A percentile compares a stretch with the other conserved stretches of the same genome.
Conservation (phyloP, 2,888 invertebrate species). For the Acronicta psi region DNA sequence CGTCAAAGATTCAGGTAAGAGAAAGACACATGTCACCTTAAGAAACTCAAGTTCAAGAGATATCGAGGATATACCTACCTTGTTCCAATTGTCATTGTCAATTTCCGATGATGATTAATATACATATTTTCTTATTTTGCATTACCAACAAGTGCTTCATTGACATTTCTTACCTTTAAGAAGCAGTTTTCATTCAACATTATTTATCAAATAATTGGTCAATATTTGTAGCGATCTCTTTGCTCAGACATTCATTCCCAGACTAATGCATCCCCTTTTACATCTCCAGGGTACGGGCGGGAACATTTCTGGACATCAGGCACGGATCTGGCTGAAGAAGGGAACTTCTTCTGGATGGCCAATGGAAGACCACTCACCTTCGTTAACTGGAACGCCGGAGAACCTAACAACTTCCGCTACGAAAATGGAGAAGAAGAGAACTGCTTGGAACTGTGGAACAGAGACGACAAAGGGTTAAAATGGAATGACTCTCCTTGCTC, state of each 20-base stretch:
- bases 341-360: slow-evolving; percentile 97
- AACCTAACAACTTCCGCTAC: slow-evolving; percentile 97
- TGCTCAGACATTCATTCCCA: slow-evolving; percentile 5
- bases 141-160: too few relatives aligned
- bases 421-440: slow-evolving; percentile 98
- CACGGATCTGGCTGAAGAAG: slow-evolving; percentile 97
- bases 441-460: slow-evolving; percentile 96
- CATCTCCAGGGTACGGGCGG: slow-evolving; percentile 93
- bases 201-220: too few relatives aligned
- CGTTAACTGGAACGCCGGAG: slow-evolving; percentile 98
- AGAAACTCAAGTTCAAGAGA: too few relatives aligned
- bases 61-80: too few relatives aligned
- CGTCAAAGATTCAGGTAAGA: slow-evolving; percentile 95
- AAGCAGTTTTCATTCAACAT: too few relatives aligned
- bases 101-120: too few relatives aligned
- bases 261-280: not conserved
- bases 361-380: slow-evolving; percentile 96
- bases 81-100: too few relatives aligned
- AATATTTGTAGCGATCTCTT: too few relatives aligned
- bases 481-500: slow-evolving; percentile 98
- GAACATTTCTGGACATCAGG: slow-evolving; percentile 98
- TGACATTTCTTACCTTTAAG: too few relatives aligned
- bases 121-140: too few relatives aligned
- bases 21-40: not conserved
- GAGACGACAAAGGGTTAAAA: slow-evolving; percentile 96